These are phyloP conservation scores for Bugulina stolonifera DNA, from an alignment of 2,888 invertebrate genomes.

Conservation along the genomic window DNA sequence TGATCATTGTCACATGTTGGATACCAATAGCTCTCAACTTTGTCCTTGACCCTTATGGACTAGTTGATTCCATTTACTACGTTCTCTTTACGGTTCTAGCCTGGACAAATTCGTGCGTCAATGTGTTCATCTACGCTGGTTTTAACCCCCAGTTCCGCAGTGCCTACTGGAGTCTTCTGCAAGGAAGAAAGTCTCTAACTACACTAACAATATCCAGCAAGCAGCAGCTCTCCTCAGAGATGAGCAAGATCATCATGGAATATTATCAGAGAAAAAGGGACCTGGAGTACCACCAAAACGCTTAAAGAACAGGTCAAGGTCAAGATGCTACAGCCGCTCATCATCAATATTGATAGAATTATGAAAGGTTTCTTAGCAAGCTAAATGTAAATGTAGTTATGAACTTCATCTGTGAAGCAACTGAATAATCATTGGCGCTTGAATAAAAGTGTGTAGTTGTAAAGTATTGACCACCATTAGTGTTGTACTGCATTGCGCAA, in stretches of 20 bases:
- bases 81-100: background rate
- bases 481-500: too few relatives aligned
- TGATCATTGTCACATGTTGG: background rate
- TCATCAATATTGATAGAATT: too few relatives aligned
- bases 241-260: background rate
- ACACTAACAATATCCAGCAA: background rate
- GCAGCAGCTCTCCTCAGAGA: background rate
- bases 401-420: too few relatives aligned
- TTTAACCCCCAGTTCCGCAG: background rate
- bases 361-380: too few relatives aligned
- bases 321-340: too few relatives aligned
- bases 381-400: too few relatives aligned
- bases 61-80: background rate
- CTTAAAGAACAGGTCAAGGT: too few relatives aligned
- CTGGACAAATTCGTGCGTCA: background rate
- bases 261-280: background rate
- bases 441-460: too few relatives aligned
- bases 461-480: too few relatives aligned
- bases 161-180: background rate
- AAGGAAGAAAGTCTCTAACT: background rate
- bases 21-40: background rate
- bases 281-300: too few relatives aligned
- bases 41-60: background rate
- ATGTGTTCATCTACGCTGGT: slow-evolving; percentile 2
- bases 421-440: too few relatives aligned